Base-by-base conservation (phyloP, 2,797 vertebrate species). In the Nyctibius grandis region DNA sequence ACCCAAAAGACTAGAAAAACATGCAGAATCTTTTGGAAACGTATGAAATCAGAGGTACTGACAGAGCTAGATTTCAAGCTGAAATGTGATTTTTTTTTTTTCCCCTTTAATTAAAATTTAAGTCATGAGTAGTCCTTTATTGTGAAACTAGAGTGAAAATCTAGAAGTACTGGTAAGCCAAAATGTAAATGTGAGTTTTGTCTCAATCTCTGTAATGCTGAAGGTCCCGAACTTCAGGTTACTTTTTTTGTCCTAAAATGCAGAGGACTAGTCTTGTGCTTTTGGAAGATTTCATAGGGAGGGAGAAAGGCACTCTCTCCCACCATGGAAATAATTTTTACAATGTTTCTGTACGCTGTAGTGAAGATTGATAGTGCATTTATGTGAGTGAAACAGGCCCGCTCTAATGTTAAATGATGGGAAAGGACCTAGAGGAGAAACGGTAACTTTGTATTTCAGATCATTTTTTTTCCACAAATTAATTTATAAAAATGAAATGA, bases 341-440 rank as follows among this genome's bases (percentile, higher is more conserved):
- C 45, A 48, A 4, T 51, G 13, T 42, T 63, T 67, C n/a, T 82
- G 7, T 76, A 36, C 6, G 1, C n/a, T 38, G 11, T 33, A 42
- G 12, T 81, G n/a, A 40, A 56, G 48, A 45, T 9, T 38, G 7
- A 9, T 23, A 54, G 42, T 77, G 47, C 6, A 29, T 45, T 45
- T 73, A 12, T 48, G 34, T 57, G 29, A 3, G 6, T 64, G 29
- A 36, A 84, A 7, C 42, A 44, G 12, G 22, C 28, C n/a, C 1
- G 0, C 8, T 5, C 14, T 47, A 12, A 56, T 22, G 6, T 51
- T 56, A 34, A 54, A 48, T 0, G 1, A 26, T 29, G 23, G n/a
- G 16, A 42, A 50, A 17, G 12, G 29, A 44, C n/a, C 8, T 42
- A 69, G 33, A 29, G 23, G 56, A 60, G 64, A 48, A 76, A 65